Conservation (phyloP, 2,113 vertebrate species). For the Sinocyclocheilus grahami region DNA sequence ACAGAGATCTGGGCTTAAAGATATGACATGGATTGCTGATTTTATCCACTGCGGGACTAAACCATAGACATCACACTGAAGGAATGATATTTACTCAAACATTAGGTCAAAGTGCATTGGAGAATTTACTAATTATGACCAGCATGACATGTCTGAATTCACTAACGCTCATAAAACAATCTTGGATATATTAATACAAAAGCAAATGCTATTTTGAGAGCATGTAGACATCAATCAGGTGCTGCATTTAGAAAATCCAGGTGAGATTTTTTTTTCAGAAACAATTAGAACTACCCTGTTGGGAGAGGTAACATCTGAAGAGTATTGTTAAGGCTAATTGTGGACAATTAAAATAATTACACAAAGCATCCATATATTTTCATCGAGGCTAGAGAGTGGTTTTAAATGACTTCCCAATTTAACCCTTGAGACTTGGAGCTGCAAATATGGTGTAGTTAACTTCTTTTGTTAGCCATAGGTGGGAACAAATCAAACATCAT, state of each 20-base stretch:
- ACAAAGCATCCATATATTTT: slow-evolving; percentile 33
- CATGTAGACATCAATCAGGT: neutral
- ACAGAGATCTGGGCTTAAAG: neutral
- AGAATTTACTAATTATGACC: neutral
- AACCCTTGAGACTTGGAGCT: slow-evolving; percentile 31
- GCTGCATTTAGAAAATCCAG: no score
- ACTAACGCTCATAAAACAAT: neutral
- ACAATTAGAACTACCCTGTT: slow-evolving; percentile 7
- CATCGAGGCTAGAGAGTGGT: slow-evolving; percentile 14
- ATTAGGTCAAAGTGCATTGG: neutral
- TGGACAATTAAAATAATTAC: slow-evolving; percentile 54
- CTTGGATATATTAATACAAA: neutral
- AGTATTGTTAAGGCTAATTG: slow-evolving; percentile 50
- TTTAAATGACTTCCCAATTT: slow-evolving; percentile 31
- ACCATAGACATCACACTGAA: neutral
- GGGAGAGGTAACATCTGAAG: slow-evolving; percentile 29
- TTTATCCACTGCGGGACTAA: neutral
- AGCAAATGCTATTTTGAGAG: neutral
- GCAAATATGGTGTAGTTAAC: slow-evolving; percentile 8
- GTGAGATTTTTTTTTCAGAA: neutral
- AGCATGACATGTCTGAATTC: neutral
- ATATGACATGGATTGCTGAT: neutral
- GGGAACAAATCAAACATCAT: neutral
- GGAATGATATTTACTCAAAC: slow-evolving; percentile 9
- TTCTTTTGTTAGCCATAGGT: slow-evolving; percentile 15